Evolutionary conservation across 2,113 vertebrate genomes (phyloP).

Genomic region (Xiphophorus maculatus): DNA sequence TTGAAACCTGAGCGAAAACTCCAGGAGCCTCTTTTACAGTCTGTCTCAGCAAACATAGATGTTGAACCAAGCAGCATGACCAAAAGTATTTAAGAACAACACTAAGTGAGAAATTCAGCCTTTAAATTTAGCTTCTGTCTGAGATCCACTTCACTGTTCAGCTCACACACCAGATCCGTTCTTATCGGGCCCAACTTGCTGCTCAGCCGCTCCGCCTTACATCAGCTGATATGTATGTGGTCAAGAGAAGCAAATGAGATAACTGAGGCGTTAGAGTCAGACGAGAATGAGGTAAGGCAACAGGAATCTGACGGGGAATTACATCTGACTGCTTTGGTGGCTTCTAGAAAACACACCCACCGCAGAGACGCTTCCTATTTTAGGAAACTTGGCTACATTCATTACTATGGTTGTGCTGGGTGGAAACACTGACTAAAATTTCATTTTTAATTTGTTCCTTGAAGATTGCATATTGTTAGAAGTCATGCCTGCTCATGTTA

Average conservation of each 20-base stretch:
- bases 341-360: conserved; percentile 1
- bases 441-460: conserved; percentile 18
- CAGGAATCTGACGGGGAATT: conserved; percentile 73
- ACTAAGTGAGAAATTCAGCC: conserved; percentile 30
- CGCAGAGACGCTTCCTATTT: conserved; percentile 67
- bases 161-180: conserved; percentile 55
- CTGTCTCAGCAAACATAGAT: too few relatives aligned
- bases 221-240: conserved; percentile 77
- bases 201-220: conserved; percentile 44
- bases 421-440: conserved; percentile 61
- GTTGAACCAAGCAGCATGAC: not conserved
- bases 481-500: conserved; percentile 57
- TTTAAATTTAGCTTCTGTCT: conserved; percentile 63
- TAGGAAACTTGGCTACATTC: conserved; percentile 42
- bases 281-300: conserved; percentile 69
- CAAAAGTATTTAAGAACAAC: conserved; percentile 36
- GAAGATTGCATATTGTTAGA: conserved; percentile 36
- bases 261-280: conserved; percentile 65
- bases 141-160: conserved; percentile 39
- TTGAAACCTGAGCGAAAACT: too few relatives aligned
- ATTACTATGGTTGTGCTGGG: conserved; percentile 24
- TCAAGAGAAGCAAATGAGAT: conserved; percentile 79
- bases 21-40: too few relatives aligned
- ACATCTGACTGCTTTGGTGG: conserved; percentile 63
- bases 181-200: conserved; percentile 65